Evolutionary conservation across 2,113 vertebrate species (phyloP).

Genomic region (Nerophis lumbriciformis): DNA sequence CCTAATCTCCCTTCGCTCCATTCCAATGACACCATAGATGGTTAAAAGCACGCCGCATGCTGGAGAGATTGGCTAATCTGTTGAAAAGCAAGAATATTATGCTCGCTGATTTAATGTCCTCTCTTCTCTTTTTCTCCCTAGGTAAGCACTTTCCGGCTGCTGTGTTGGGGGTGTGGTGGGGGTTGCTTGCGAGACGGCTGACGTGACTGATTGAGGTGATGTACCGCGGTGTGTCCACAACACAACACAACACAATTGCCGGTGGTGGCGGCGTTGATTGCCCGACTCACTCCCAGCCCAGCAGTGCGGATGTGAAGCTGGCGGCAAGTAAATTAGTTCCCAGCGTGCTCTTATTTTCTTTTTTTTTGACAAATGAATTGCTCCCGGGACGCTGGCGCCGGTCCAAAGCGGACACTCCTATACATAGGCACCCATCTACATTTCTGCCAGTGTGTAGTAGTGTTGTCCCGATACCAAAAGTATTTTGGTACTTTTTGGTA

Average conservation of each 20-base stretch:
- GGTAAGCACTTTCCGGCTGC: constrained; percentile 73
- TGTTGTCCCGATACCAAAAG: too few relatives aligned
- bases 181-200: constrained; percentile 54
- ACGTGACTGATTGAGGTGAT: constrained; percentile 74
- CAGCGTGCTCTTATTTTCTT: background rate
- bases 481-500: too few relatives aligned
- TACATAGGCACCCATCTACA: too few relatives aligned
- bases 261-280: constrained; percentile 35
- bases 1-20: constrained; percentile 62
- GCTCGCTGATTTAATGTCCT: constrained; percentile 68
- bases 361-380: background rate
- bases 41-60: constrained; percentile 54
- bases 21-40: constrained; percentile 60
- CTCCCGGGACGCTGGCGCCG: too few relatives aligned
- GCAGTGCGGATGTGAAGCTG: constrained; percentile 30
- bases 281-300: constrained; percentile 40
- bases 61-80: constrained; percentile 70
- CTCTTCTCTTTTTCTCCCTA: constrained; percentile 70
- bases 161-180: constrained; percentile 25
- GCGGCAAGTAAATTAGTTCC: background rate
- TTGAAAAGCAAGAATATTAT: constrained; percentile 65
- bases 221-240: constrained; percentile 60
- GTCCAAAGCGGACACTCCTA: too few relatives aligned
- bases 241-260: constrained; percentile 56
- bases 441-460: too few relatives aligned